Evolutionary conservation across 2,888 invertebrate genomes (phyloP), one percentile per base, ranked within the genome.

Genomic region (Cepaea hortensis): DNA sequence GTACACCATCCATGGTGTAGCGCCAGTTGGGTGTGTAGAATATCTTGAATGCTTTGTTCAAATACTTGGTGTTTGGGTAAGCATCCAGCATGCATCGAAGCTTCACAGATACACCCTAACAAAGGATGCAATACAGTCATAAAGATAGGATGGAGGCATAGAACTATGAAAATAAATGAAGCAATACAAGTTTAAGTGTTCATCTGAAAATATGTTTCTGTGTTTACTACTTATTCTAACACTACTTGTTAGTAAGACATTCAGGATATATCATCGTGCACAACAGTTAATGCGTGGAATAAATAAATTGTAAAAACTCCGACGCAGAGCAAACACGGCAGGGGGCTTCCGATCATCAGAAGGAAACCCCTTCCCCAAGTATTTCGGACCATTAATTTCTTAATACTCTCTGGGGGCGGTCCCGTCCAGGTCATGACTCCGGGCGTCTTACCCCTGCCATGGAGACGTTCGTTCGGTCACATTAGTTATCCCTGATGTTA

Each of bases 11-110:
- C 50, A 90, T 91, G 5, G 92, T 90, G 65, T 87, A 89, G 65
- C 92, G 87, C 89, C 91, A 91, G 81, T 88, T 87, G 35, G 93
- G 93, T 65, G 91, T 91, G 88, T 91, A 93, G 88, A 93, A 93
- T 73, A 93, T 90, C 86, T 92, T 93, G 87, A 93, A 89, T 75
- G 89, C 89, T 88, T 92, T 92, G 87, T 91, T 91, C 35, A 92
- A 87, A n/a, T 87, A 88, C 23, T 88, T 87, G 5, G 89, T 88
- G 3, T 89, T 87, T 20, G 93, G 92, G 85, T 90, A 92, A 13
- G 91, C 90, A 55, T 89, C 87, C 9, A 89, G 86, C 90, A 93
- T 90, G 65, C 90, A 87, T 35, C 90, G 88, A 86, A 90, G 91
- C 5, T 91, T 85, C 23, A 92, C 89, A 48, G 92, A 88, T 6